Base-by-base conservation (phyloP, 1,140 invertebrate species). In the Tetramorium simillimum region DNA sequence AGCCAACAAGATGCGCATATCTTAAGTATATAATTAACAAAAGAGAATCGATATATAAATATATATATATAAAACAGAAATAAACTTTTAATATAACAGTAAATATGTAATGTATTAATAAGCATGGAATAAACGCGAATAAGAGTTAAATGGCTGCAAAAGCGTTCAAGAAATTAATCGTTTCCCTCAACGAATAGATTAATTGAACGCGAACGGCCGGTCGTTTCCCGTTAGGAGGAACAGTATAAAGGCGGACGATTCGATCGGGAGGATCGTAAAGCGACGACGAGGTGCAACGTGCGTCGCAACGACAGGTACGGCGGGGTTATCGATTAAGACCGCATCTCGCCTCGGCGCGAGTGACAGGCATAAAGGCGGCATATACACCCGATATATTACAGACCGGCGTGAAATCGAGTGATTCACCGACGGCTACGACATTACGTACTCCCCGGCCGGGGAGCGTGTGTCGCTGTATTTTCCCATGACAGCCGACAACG, bases 401-500 rank as follows among this genome's bases (percentile, higher is more conserved):
- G 49, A 73, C 53, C 70, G 28, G 81, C 81, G 86, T 86, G 81
- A 88, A 88, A 90, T 84, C 82, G 63, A 40, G 70, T 90, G 89
- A 90, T 88, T 90, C 89, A 90, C 62, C 58, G 33, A 46, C 76
- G 21, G 24, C 37, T 40, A 51, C 40, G 53, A 28, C 33, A 76
- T 87, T 90, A 76, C 86, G 86, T 70, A 63, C 46, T 58, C 10
- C 33, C 18, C 24, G 16, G 37, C 18, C 24, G 43, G n/a, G 49
- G 40, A 58, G 43, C 49, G 76, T 56, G 60, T 40, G 56, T 73
- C 70, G 62, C 49, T 40, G 89, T 90, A 73, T 86, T 90, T 90
- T 72, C 86, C 89, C 86, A 73, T 90, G 89, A 88, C 81, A 85
- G 85, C 76, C 72, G 85, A 73, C 82, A 49, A 75, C 80, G 87